Percentiles rank a stretch among this genome's conserved stretches.
Conservation (phyloP, 2,113 vertebrate genomes). For the Gopherus evgoodei region DNA sequence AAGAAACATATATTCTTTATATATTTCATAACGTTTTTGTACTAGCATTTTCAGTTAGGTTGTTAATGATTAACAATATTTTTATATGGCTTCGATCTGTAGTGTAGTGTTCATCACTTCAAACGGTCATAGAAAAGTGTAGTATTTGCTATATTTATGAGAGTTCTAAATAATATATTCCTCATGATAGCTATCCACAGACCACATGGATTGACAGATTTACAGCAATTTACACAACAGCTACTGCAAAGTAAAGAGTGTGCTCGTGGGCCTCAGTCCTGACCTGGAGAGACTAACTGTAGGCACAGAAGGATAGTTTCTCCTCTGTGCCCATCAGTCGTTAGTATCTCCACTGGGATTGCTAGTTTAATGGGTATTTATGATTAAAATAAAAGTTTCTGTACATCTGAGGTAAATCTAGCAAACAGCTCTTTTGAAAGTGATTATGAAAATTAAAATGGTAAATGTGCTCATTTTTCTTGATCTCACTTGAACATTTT, state of each 20-base stretch:
- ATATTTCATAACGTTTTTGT: background rate
- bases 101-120: background rate
- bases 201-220: background rate
- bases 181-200: background rate
- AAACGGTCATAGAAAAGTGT: conserved; percentile 19
- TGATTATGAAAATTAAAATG: conserved; percentile 43
- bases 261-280: background rate
- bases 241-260: background rate
- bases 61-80: conserved; percentile 34
- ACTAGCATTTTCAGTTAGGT: background rate
- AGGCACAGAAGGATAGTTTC: background rate
- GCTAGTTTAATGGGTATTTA: conserved; percentile 48
- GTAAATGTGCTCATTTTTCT: conserved; percentile 54
- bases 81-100: background rate
- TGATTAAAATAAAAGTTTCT: conserved; percentile 55
- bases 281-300: conserved; percentile 18
- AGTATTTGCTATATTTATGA: conserved; percentile 37
- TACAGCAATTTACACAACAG: background rate
- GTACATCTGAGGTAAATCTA: conserved; percentile 35
- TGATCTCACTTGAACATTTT: conserved; percentile 11
- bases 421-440: conserved; percentile 54
- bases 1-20: background rate
- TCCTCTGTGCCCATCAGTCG: conserved; percentile 23
- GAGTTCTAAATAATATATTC: conserved; percentile 12
- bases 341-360: conserved; percentile 36